These are phyloP conservation scores for Lamprotornis superbus DNA, from an alignment of 2,113 vertebrate genomes.

Conservation along the genomic window DNA sequence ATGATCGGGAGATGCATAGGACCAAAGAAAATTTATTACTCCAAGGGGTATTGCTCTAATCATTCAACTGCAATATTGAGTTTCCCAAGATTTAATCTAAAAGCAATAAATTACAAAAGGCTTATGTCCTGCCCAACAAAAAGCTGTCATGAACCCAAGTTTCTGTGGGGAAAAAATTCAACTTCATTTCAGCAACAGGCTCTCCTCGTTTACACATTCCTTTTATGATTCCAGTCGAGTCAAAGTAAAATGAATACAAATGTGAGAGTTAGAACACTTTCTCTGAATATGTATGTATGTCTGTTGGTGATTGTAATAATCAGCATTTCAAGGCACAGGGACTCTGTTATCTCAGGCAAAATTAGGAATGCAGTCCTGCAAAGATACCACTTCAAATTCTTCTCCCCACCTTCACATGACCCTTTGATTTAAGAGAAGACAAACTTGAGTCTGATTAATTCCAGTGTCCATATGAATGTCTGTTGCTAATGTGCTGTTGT, in stretches of 20 bases:
- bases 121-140: slow-evolving; percentile 82
- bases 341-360: not conserved
- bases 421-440: slow-evolving; percentile 38
- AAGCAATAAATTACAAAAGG: slow-evolving; percentile 94
- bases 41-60: slow-evolving; percentile 91
- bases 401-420: not conserved
- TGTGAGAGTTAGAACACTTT: slow-evolving; percentile 35
- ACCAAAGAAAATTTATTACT: slow-evolving; percentile 95
- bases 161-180: slow-evolving; percentile 68
- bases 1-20: slow-evolving; percentile 85
- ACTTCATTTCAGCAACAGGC: slow-evolving; percentile 80
- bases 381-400: not conserved
- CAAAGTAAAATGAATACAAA: slow-evolving; percentile 66
- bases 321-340: slow-evolving; percentile 11
- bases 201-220: slow-evolving; percentile 66
- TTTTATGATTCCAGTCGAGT: slow-evolving; percentile 71
- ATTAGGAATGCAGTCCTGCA: not conserved
- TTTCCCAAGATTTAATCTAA: slow-evolving; percentile 97
- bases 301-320: slow-evolving; percentile 49
- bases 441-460: slow-evolving; percentile 56
- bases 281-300: slow-evolving; percentile 57
- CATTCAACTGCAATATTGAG: slow-evolving; percentile 98
- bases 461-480: slow-evolving; percentile 30
- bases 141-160: slow-evolving; percentile 81
- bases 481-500: not conserved